Evolutionary conservation across 2,113 vertebrate genomes (phyloP).

Genomic region (Leucopsar rothschildi): DNA sequence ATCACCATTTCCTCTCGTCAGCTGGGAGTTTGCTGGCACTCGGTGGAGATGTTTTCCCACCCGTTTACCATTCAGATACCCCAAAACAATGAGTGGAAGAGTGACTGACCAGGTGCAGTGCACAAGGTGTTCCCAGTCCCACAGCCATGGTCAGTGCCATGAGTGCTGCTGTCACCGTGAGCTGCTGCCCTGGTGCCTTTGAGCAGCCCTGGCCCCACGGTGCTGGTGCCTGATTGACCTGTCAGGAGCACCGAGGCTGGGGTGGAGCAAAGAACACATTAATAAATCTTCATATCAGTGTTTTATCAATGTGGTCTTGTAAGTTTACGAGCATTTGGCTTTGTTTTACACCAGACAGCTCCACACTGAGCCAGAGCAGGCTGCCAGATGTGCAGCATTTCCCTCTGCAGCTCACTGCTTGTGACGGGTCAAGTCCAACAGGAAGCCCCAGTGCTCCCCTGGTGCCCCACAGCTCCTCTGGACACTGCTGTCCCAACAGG

Average conservation of each 20-base stretch:
- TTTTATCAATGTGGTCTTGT: background rate
- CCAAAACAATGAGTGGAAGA: background rate
- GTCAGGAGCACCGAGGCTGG: rapidly evolving
- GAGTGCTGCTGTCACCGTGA: background rate
- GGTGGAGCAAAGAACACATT: background rate
- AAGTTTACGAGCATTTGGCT: conserved; percentile 41
- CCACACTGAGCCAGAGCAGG: background rate
- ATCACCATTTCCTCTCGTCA: rapidly evolving
- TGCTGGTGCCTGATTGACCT: background rate
- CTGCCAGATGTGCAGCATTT: conserved; percentile 65
- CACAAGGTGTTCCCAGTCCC: background rate
- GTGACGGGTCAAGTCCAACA: conserved; percentile 44
- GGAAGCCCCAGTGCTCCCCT: conserved; percentile 29
- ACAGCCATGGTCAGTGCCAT: background rate
- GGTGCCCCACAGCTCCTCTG: background rate
- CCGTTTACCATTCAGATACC: background rate
- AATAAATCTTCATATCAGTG: background rate
- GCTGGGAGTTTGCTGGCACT: background rate
- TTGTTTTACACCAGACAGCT: conserved; percentile 43
- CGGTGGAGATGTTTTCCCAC: background rate
- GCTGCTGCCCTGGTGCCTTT: background rate
- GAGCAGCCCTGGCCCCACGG: background rate
- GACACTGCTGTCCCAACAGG: background rate
- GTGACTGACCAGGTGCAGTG: background rate
- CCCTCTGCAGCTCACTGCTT: conserved; percentile 39